These are phyloP conservation scores for Pteropus alecto DNA, from an alignment of 2,113 vertebrate species.

Conservation along the genomic window DNA sequence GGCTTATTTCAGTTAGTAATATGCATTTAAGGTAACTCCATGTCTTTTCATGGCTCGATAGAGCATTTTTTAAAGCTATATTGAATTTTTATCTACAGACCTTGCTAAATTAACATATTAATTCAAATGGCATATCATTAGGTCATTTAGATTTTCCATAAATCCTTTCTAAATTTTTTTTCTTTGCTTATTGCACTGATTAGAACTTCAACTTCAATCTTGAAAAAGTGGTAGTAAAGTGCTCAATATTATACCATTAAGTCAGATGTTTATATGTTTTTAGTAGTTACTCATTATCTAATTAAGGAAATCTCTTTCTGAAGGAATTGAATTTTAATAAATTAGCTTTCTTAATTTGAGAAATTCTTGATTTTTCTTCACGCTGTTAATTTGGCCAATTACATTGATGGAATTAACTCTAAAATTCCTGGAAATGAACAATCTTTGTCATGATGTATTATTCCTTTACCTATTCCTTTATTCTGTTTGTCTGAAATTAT, in stretches of 20 bases:
- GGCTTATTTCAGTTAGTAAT: not conserved
- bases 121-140: not conserved
- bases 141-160: not conserved
- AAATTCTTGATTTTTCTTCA: not conserved
- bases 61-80: not conserved
- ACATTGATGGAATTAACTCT: not conserved
- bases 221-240: not conserved
- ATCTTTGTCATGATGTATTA: not conserved
- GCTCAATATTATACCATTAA: not conserved
- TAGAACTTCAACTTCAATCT: not conserved
- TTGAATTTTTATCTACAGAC: not conserved
- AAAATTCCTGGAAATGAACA: not conserved
- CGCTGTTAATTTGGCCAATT: not conserved
- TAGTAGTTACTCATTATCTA: not conserved
- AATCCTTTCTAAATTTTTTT: not conserved
- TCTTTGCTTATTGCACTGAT: not conserved
- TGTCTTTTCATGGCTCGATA: not conserved
- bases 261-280: not conserved
- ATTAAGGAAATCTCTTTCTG: not conserved
- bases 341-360: not conserved
- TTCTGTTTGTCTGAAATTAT: not conserved
- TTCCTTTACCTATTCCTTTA: not conserved
- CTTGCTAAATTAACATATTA: not conserved
- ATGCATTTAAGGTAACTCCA: not conserved
- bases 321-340: not conserved